Percentiles rank a stretch among this genome's conserved stretches.
phyloP scores from a whole-genome alignment of 2,113 vertebrate species.

The Lamprologus ornatipinnis region DNA sequence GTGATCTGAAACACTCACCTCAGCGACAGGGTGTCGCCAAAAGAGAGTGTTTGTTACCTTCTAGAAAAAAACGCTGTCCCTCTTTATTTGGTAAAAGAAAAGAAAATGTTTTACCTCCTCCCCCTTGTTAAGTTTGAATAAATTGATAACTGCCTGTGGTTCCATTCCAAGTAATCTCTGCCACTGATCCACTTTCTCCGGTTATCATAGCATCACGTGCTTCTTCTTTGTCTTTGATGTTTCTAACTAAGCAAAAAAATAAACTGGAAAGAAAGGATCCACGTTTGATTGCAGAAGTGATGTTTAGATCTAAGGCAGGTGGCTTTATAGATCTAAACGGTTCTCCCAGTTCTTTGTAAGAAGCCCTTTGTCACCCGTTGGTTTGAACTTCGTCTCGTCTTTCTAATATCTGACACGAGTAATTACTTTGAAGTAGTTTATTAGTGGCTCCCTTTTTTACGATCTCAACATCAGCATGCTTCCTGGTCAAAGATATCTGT shows the following conservation, averaged over 20 bases:
- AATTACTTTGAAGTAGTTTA: background rate
- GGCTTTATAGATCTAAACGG: background rate
- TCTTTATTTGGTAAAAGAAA: background rate
- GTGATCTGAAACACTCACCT: background rate
- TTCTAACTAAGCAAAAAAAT: background rate
- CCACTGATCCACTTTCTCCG: background rate
- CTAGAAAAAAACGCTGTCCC: background rate
- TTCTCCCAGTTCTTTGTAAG: background rate
- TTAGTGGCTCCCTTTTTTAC: background rate
- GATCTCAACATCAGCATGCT: constrained; percentile 32
- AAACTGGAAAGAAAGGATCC: background rate
- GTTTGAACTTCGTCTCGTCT: background rate
- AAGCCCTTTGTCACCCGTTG: background rate
- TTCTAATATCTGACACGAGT: background rate
- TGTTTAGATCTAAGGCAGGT: background rate
- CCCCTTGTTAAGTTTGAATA: background rate
- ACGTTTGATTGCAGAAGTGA: background rate
- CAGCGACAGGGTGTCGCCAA: background rate
- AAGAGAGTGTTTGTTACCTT: background rate
- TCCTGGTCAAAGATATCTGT: background rate
- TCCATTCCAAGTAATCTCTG: background rate
- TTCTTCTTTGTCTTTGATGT: background rate
- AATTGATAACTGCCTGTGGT: background rate
- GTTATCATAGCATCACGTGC: background rate
- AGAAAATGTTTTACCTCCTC: background rate